phyloP scores from a whole-genome alignment of 2,113 vertebrate genomes.

The Pangasianodon gigas region DNA sequence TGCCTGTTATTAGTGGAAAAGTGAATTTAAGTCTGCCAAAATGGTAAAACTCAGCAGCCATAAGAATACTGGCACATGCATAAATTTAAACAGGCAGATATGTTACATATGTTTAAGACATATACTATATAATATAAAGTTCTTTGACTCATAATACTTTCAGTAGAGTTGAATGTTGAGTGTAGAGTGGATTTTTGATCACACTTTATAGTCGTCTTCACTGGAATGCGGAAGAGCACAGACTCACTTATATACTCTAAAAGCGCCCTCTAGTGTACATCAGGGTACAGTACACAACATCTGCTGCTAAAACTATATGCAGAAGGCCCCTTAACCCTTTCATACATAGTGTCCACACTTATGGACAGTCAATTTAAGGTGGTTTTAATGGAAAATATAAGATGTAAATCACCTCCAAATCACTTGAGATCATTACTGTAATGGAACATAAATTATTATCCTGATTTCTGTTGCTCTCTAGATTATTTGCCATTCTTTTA shows the following conservation, averaged over 20 bases:
- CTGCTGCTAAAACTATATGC: too few species aligned
- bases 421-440: neutral
- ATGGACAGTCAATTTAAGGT: neutral
- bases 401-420: neutral
- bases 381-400: neutral
- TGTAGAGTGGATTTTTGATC: neutral
- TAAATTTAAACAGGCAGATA: neutral
- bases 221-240: neutral
- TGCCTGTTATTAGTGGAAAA: neutral
- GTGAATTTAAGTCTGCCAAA: neutral
- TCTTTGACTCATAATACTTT: neutral
- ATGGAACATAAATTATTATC: neutral
- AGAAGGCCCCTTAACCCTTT: neutral
- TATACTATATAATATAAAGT: neutral
- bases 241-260: neutral
- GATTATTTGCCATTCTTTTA: neutral
- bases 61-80: neutral
- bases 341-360: too few species aligned
- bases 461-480: neutral
- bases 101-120: neutral
- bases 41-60: neutral
- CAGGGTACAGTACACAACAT: neutral
- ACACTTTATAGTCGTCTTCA: neutral
- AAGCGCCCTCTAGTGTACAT: constrained; percentile 25
- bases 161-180: neutral